Evolutionary conservation across 1,140 invertebrate genomes (phyloP), one percentile per base, ranked within the genome.

Genomic region (Drosophila takahashii): DNA sequence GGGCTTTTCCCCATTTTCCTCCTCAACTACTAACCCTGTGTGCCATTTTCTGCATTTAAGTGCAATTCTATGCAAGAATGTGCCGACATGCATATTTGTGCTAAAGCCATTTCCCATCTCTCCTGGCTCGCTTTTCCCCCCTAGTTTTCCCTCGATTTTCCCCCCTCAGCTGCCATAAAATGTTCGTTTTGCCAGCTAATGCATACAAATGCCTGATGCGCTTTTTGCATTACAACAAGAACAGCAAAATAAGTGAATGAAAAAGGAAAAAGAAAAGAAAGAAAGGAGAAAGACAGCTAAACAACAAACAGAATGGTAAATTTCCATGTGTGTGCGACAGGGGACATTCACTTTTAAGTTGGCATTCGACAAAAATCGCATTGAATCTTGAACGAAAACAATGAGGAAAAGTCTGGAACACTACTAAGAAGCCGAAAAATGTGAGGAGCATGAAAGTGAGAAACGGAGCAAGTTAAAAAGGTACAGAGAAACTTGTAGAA

Each of bases 61-160:
- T 87, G 83, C 84, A 87, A 89, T 87, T 87, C 83, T 87, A 87
- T 87, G 83, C 83, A 87, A 89, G 83, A 83, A 89, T 87, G 61
- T 77, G 84, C 76, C 84, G 66, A 87, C 83, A 87, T 87, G 83
- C 84, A 87, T 86, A 86, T 86, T 86, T 86, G 83, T 87, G 81
- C 85, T 81, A 87, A 86, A 87, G 81, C 84, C 79, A 87, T 79
- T 80, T 64, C 74, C 79, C 51, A 50, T 37, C 77, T 58, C 70
- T 10, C 15, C 62, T 57, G 72, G 34, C 45, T 41, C 34, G 39
- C n/a, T 16, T 16, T 4, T 16, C 41, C 41, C 16, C 15, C 39
- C 15, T 2, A 27, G 27, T 37, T 42, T 61, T 45, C 39, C 64
- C 42, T 26, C 9, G 15, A n/a, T 18, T 37, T 16, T 29, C 2